Evolutionary conservation across 2,888 invertebrate genomes (phyloP).

Genomic region (Mycalesis mineus): DNA sequence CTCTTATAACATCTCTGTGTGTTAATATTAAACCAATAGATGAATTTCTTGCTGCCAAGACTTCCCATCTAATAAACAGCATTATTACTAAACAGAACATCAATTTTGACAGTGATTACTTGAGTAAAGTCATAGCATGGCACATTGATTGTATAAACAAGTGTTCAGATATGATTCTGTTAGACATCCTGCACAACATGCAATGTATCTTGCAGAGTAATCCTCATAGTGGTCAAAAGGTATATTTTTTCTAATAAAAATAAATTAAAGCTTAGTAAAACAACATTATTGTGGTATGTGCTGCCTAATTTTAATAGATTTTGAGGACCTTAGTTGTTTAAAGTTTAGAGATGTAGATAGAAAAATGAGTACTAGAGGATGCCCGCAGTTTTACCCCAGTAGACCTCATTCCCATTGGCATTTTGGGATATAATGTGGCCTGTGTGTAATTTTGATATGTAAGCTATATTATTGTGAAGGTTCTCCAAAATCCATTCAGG

Average conservation of each 20-base stretch:
- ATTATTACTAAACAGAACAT: conserved; percentile 76
- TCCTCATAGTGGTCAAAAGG: conserved; percentile 50
- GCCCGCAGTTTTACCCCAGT: no score
- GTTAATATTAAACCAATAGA: conserved; percentile 66
- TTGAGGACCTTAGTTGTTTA: no score
- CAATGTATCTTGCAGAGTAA: conserved; percentile 57
- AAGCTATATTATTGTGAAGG: no score
- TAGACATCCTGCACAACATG: conserved; percentile 65
- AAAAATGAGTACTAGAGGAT: no score
- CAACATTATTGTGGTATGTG: no score
- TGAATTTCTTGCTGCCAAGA: conserved; percentile 75
- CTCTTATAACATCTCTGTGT: conserved; percentile 54
- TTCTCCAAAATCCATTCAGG: no score
- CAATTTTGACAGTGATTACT: conserved; percentile 47
- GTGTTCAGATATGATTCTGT: conserved; percentile 59
- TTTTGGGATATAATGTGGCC: no score
- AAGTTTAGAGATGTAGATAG: no score
- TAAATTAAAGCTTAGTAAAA: background rate
- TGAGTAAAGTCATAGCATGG: conserved; percentile 62
- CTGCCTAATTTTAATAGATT: no score
- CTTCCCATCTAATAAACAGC: conserved; percentile 76
- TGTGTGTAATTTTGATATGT: no score
- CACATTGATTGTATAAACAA: conserved; percentile 60
- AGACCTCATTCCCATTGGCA: no score
- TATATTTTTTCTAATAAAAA: conserved; percentile 28